Conservation (phyloP, 2,797 vertebrate genomes). For the Zalophus californianus region DNA sequence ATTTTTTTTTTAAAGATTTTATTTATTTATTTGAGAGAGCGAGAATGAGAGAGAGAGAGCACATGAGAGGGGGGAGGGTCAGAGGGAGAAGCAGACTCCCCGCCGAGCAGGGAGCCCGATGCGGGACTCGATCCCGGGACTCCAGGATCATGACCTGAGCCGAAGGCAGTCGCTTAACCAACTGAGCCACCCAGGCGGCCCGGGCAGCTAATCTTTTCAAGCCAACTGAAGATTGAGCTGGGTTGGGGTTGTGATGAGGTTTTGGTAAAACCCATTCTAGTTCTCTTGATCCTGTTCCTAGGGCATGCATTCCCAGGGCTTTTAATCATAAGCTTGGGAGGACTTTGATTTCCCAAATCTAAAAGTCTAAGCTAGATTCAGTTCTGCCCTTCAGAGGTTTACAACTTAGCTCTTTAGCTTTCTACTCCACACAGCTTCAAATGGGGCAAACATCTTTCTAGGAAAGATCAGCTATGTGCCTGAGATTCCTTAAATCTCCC, state of each 20-base stretch:
- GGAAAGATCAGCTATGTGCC: background rate
- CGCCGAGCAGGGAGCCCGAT: no score
- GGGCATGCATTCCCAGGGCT: background rate
- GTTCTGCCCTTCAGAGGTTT: background rate
- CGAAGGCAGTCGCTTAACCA: no score
- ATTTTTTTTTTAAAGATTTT: no score
- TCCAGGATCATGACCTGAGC: no score
- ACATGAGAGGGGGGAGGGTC: no score
- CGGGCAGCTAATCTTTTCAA: background rate
- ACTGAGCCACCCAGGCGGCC: no score
- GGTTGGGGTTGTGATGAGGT: background rate
- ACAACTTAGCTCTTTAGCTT: background rate
- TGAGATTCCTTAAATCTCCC: background rate
- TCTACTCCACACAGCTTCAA: background rate
- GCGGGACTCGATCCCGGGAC: no score
- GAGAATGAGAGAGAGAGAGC: no score
- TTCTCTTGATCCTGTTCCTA: background rate
- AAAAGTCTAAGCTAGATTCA: background rate
- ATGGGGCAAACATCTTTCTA: constrained; percentile 3
- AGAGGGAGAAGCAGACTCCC: no score
- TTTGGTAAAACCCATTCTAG: constrained; percentile 10
- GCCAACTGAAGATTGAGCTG: background rate
- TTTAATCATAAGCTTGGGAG: background rate
- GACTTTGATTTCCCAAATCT: constrained; percentile 30
- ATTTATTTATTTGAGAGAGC: no score